Percentiles rank a stretch among this genome's conserved stretches.
Evolutionary conservation across 1,140 invertebrate species (phyloP).

Genomic region (Trichonephila clavipes): DNA sequence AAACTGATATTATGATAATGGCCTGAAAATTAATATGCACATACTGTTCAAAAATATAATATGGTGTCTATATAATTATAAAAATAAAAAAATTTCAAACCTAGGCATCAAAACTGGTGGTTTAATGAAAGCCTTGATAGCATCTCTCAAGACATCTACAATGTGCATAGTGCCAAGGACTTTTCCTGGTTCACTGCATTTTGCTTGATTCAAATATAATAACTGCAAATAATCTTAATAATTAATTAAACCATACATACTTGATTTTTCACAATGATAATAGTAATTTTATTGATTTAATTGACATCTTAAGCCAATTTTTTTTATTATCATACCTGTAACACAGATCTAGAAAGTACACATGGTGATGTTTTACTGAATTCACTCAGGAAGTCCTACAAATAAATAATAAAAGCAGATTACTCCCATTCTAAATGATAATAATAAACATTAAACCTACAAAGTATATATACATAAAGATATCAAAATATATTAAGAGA

Average conservation of each 20-base stretch:
- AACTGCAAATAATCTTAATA: constrained; percentile 78
- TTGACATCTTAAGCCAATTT: too few species aligned
- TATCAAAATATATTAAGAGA: too few species aligned
- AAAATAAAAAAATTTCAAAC: not conserved
- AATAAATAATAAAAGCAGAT: constrained; percentile 60
- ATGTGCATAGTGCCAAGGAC: constrained; percentile 84
- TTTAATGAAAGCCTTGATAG: constrained; percentile 91
- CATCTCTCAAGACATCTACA: constrained; percentile 91
- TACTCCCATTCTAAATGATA: not conserved
- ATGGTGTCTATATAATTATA: not conserved
- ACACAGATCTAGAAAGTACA: constrained; percentile 94
- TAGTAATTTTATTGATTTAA: not conserved
- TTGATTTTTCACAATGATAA: not conserved
- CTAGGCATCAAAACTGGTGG: constrained; percentile 85
- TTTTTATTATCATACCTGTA: constrained; percentile 85
- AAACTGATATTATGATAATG: too few species aligned
- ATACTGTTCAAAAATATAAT: too few species aligned
- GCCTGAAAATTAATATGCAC: too few species aligned
- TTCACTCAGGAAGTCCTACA: constrained; percentile 95
- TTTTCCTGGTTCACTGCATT: constrained; percentile 77
- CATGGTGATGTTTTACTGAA: constrained; percentile 94
- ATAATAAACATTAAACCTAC: too few species aligned
- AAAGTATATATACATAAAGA: too few species aligned
- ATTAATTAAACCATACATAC: not conserved
- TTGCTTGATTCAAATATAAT: constrained; percentile 78